Percentiles rank a stretch among this genome's conserved stretches.
phyloP scores from a whole-genome alignment of 2,797 vertebrate genomes.

The Acanthurus tractus region DNA sequence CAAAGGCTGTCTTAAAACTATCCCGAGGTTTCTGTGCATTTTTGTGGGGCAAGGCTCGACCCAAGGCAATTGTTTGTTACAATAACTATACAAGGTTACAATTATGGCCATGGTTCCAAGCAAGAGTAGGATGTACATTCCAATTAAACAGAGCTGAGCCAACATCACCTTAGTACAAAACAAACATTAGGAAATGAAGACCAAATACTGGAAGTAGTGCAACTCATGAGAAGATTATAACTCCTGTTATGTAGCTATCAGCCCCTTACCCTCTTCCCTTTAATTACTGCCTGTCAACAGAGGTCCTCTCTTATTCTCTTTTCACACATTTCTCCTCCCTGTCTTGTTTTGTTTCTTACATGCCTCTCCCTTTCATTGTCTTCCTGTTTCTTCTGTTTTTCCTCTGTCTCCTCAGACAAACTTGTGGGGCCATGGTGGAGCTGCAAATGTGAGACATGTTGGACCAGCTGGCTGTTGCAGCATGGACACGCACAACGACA shows the following conservation, averaged over 20 bases:
- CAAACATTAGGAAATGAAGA: slow-evolving; percentile 43
- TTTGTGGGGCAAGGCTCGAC: background rate
- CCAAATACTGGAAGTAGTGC: slow-evolving; percentile 16
- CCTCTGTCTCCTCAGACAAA: slow-evolving; percentile 20
- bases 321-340: slow-evolving; percentile 60
- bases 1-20: slow-evolving; percentile 13
- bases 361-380: slow-evolving; percentile 38
- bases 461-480: slow-evolving; percentile 34
- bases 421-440: background rate
- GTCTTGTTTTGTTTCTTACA: slow-evolving; percentile 26
- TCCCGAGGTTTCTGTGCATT: background rate
- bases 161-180: slow-evolving; percentile 26
- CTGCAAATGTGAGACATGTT: slow-evolving; percentile 44
- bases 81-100: background rate
- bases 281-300: slow-evolving; percentile 69
- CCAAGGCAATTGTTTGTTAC: background rate
- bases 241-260: slow-evolving; percentile 31
- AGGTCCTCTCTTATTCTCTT: slow-evolving; percentile 47
- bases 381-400: slow-evolving; percentile 14
- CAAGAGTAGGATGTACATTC: background rate
- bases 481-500: slow-evolving; percentile 33
- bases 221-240: slow-evolving; percentile 58
- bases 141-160: slow-evolving; percentile 34
- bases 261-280: slow-evolving; percentile 53
- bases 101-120: slow-evolving; percentile 8